Evolutionary conservation across 35 echinoderm and acorn worm species (phyloP).

Genomic region (Apostichopus japonicus): DNA sequence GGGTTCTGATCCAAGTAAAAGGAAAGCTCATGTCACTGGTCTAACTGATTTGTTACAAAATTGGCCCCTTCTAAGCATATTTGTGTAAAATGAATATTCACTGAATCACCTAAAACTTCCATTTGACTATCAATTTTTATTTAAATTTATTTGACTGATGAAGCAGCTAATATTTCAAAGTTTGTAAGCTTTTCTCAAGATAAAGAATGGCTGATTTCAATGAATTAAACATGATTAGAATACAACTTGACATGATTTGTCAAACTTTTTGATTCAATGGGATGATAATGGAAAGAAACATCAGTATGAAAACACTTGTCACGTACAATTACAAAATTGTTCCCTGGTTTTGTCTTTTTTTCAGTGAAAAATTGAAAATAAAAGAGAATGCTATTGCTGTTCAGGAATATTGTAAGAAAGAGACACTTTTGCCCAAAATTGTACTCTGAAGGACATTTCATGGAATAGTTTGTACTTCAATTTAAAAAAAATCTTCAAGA

Average conservation of each 20-base stretch:
- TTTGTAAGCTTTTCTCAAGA: not conserved
- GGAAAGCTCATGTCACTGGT: too few relatives aligned
- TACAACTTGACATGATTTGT: not conserved
- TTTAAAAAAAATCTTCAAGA: not conserved
- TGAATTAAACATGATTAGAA: not conserved
- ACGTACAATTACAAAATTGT: not conserved
- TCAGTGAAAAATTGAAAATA: slow-evolving; percentile 26
- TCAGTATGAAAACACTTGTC: slow-evolving; percentile 18
- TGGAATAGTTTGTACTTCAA: not conserved
- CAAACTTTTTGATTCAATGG: not conserved
- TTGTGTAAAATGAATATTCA: too few relatives aligned
- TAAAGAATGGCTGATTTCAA: too few relatives aligned
- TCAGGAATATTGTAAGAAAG: slow-evolving; percentile 32
- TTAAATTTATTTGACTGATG: not conserved
- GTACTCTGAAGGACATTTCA: not conserved
- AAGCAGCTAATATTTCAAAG: not conserved
- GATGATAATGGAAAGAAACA: not conserved
- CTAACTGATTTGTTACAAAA: too few relatives aligned
- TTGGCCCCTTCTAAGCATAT: too few relatives aligned
- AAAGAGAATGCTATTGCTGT: slow-evolving; percentile 41
- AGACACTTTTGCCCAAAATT: not conserved
- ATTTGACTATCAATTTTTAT: not conserved
- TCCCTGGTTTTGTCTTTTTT: not conserved
- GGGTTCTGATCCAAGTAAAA: too few relatives aligned
- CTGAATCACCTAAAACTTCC: too few relatives aligned